phyloP scores from a whole-genome alignment of 2,113 vertebrate genomes.

The Gymnogyps californianus region DNA sequence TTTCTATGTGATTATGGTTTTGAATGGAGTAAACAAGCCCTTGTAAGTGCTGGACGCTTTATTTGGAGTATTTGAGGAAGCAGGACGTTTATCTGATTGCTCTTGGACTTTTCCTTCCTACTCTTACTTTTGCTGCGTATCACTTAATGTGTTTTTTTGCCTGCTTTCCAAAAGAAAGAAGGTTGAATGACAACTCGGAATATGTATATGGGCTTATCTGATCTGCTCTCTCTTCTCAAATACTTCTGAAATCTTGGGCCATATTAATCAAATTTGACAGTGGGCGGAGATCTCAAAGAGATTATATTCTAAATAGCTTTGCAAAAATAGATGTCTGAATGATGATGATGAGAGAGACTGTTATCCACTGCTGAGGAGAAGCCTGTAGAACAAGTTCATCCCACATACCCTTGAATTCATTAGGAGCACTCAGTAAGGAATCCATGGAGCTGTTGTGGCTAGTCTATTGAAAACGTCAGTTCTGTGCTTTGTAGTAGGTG shows the following conservation, averaged over 20 bases:
- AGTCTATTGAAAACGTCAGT: background rate
- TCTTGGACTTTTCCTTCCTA: background rate
- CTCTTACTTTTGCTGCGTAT: background rate
- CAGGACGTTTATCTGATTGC: background rate
- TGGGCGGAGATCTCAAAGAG: background rate
- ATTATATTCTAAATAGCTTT: background rate
- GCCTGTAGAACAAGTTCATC: background rate
- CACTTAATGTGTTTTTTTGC: rapidly evolving
- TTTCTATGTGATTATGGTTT: background rate
- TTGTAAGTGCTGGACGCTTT: background rate
- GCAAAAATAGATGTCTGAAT: background rate
- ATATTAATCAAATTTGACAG: background rate
- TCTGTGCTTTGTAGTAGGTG: background rate
- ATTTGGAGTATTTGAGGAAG: background rate
- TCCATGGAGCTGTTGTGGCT: background rate
- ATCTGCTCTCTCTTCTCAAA: background rate
- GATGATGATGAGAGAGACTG: background rate
- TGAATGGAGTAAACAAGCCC: background rate
- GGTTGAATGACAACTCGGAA: background rate
- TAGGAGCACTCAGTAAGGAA: background rate
- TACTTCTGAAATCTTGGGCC: background rate
- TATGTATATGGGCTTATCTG: background rate
- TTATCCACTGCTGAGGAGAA: background rate
- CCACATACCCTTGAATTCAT: background rate
- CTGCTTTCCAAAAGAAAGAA: background rate